Evolutionary conservation across 1,140 invertebrate species (phyloP), one percentile per base, ranked within the genome.

Genomic region (Brachionus sp.): DNA sequence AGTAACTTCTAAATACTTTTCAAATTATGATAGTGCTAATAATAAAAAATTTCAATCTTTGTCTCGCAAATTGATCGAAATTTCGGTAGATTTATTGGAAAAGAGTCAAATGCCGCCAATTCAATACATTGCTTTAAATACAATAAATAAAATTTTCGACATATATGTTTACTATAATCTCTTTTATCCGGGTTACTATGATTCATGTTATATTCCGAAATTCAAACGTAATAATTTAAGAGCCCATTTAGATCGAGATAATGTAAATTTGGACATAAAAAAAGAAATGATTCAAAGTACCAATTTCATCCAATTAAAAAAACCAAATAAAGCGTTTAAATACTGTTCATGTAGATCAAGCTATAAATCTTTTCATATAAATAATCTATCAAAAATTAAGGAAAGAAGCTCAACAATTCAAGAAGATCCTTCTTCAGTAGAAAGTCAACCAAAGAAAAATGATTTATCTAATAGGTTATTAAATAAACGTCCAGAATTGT

Each of bases 81-180:
- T 83, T 12, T 73, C 82, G 1, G n/a, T 83, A n/a, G 80, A 82
- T 62, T 19, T 82, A 44, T 75, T 83, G 12, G 19, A 46, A 10
- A 83, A 68, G 44, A 44, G 16, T 7, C 23, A 73, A 16, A 12
- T 33, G 23, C 53, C 68, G 0, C 42, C 44, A 12, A 37, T 75
- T 12, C 82, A 83, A 19, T 83, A 83, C 23, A 68, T 83, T 23
- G 66, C 82, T 13, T 57, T 83, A 9, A 35, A 5, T 12, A 53
- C 66, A 5, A 83, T 83, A 19, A 83, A 83, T 23, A 42, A 35
- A 23, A 50, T 83, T 10, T 83, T 68, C 23, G 82, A 83, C n/a
- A 73, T 83, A 5, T 83, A 73, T 64, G 68, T 75, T 25, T 83
- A 39, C 25, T 68, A 83, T 12, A 64, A 77, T 73, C 57, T 83